Base-by-base conservation (phyloP, 92 coral and sea anemone species). In the Desmophyllum pertusum region DNA sequence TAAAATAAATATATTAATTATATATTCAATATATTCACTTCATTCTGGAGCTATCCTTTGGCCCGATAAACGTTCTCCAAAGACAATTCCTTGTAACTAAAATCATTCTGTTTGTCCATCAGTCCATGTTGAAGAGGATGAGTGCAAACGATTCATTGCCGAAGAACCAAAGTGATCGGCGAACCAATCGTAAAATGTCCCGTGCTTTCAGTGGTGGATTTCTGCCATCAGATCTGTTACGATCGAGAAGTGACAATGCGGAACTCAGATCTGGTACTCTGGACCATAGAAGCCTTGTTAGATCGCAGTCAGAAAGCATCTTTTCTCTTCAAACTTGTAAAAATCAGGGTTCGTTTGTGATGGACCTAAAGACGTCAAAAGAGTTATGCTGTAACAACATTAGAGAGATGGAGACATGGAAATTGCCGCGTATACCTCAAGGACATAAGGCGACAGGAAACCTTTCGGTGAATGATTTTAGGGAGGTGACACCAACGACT, bases 291-390 rank as follows among this genome's bases (percentile, higher is more conserved):
- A 14, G 61, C 37, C 61, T 10, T 45, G 38, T 48, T 29, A 31
- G 61, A 5, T 45, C 59, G 31, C 78, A 48, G 59, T 74, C 78
- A 31, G 78, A 74, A 48, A 48, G 37, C 25, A 30, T 10, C 15
- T 25, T 18, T 48, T 42, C 78, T 21, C 30, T 74, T 45, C 78
- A 51, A 48, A 15, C 29, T 40, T 40, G 40, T 11, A 48, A 41
- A 48, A 50, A 46, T 6, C n/a, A n/a, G n/a, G 23, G 7, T 33
- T 74, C 29, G 31, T 50, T 50, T 9, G 48, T n/a, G 27, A 48
- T 3, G 25, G 42, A 48, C 55, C 21, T 15, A 3, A 9, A 17
- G n/a, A 42, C 17, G 25, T 70, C 31, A 39, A n/a, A 48, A 30
- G 78, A 19, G 5, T 30, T 48, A 19, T 9, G 19, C 38, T 33